Evolutionary conservation across 1,140 invertebrate genomes (phyloP), one percentile per base, ranked within the genome.

Genomic region (Babylonia areolata): DNA sequence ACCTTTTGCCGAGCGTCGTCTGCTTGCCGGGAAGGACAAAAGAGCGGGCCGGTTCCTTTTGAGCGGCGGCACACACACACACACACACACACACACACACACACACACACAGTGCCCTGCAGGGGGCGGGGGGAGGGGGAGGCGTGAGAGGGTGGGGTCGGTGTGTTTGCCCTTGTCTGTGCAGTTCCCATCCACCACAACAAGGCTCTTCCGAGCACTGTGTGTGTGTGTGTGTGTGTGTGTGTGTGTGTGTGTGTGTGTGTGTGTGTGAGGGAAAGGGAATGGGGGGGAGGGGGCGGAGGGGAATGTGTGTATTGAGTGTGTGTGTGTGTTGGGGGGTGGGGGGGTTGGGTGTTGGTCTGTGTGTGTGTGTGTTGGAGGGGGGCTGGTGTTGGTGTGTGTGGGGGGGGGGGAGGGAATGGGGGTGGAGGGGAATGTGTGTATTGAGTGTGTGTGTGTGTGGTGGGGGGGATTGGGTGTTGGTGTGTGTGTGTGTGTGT

Each of bases 321-420:
- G 64, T 69, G 64, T 69, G 64, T 69, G 46, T 69, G 64, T 69
- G 64, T 69, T 9, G 9, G 64, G 9, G 64, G 9, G 64, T 69
- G 64, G 9, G 64, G 9, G 64, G 9, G 64, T 69, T n/a, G 64
- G 9, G 64, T 69, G 64, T 69, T 9, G 9, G 64, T 69, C 9
- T 69, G 64, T 69, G 64, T 69, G 64, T 69, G 64, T 69, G 64
- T 69, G 64, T 69, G 64, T 69, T 9, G 9, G 64, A 12, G 64
- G 9, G 64, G 11, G 17, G 11, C 5, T 20, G 17, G 64, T 69
- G 64, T 69, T 9, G 9, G 64, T 69, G 64, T 69, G 64, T 69
- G 64, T 69, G 64, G 9, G 64, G 9, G 64, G 9, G 64, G 9
- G 64, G 9, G 64, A 12, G 64, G 9, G 64, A 12, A 23, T 69